Evolutionary conservation across 2,113 vertebrate genomes (phyloP).

Genomic region (Ceyx margarethae): DNA sequence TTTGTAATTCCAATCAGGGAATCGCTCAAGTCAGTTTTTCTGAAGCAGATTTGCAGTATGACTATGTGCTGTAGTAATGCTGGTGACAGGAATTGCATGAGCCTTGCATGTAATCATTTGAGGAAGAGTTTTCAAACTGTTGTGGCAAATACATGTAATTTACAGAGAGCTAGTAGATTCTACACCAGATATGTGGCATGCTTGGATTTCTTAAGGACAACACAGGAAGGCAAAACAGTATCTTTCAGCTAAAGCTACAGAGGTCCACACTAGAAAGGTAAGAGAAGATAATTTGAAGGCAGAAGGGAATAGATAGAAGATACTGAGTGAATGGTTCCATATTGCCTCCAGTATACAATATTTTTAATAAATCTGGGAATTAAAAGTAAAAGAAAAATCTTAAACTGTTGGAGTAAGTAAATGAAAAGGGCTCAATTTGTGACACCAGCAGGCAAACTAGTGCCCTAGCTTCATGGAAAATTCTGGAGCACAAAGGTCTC

Average conservation of each 20-base stretch:
- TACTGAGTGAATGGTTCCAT: neutral
- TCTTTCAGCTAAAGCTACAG: neutral
- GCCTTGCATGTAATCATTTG: neutral
- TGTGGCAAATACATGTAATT: neutral
- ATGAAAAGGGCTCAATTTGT: neutral
- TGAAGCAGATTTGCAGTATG: neutral
- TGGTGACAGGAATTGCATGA: neutral
- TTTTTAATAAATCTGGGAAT: neutral
- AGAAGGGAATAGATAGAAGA: neutral
- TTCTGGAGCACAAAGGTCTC: neutral
- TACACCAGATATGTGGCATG: neutral
- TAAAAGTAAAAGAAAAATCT: neutral
- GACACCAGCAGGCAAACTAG: neutral
- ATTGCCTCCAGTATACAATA: neutral
- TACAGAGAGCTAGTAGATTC: neutral
- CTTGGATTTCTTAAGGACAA: neutral
- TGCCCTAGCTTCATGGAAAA: neutral
- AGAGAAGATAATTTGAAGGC: neutral
- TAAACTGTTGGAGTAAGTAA: neutral
- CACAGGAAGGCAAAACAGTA: neutral
- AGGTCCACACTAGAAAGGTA: neutral
- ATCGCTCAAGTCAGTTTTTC: neutral
- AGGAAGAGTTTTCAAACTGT: neutral
- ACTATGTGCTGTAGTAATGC: neutral
- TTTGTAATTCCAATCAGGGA: neutral